Percentiles rank a stretch among this genome's conserved stretches.
Conservation (phyloP, 2,113 vertebrate genomes). For the Taxidea taxus region DNA sequence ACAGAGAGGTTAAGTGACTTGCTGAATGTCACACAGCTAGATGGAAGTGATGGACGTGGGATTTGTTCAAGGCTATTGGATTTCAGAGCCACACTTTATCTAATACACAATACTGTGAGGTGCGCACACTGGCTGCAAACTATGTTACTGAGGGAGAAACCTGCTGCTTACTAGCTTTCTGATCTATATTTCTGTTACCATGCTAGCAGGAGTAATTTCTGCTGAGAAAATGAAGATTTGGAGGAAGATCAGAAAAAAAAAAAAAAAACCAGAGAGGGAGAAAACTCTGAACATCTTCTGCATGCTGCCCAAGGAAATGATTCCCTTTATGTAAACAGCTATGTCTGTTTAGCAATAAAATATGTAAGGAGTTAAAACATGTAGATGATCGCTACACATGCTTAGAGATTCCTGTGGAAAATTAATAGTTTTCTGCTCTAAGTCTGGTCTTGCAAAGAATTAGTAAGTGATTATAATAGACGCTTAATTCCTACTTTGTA, state of each 20-base stretch:
- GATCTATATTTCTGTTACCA: neutral
- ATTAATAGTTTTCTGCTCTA: neutral
- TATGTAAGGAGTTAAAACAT: neutral
- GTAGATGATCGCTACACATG: neutral
- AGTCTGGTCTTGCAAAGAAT: neutral
- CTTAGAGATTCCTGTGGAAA: neutral
- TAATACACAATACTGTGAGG: rapidly evolving
- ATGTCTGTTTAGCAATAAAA: neutral
- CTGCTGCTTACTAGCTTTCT: neutral
- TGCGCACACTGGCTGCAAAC: neutral
- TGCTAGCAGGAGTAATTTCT: neutral
- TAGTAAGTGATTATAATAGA: neutral
- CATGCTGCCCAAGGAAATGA: neutral
- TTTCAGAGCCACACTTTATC: neutral
- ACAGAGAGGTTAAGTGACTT: neutral
- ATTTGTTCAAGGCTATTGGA: neutral
- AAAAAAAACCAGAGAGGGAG: neutral
- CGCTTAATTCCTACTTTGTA: neutral
- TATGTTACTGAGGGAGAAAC: neutral
- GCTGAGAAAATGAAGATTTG: neutral
- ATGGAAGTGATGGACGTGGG: neutral
- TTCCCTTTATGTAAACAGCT: neutral
- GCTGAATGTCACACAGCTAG: neutral
- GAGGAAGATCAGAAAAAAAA: neutral
- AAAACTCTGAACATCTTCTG: neutral